phyloP scores from a whole-genome alignment of 2,888 invertebrate species.

The Cheilosia impressa region DNA sequence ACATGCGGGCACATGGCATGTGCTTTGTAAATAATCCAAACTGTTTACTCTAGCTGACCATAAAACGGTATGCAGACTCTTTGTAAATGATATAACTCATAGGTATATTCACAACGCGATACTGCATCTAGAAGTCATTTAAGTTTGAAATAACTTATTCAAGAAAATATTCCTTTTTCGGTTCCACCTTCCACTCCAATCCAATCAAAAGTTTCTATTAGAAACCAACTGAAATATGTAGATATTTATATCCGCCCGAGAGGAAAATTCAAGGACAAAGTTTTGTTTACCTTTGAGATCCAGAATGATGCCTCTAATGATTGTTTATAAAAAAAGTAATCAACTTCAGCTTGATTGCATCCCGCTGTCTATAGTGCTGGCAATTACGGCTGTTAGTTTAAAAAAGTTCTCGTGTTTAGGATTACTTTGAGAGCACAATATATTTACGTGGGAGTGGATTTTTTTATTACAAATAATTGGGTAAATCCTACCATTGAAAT shows the following conservation, averaged over 20 bases:
- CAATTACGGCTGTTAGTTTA: background rate
- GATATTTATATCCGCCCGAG: background rate
- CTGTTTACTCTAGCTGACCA: slow-evolving; percentile 1
- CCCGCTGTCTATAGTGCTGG: slow-evolving; percentile 27
- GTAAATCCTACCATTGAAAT: background rate
- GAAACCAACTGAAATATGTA: slow-evolving; percentile 21
- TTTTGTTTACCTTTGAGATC: slow-evolving; percentile 43
- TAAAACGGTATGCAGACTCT: too few species aligned
- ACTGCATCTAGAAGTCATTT: too few species aligned
- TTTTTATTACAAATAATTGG: slow-evolving; percentile 3
- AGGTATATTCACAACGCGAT: too few species aligned
- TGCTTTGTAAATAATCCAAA: slow-evolving; percentile 18
- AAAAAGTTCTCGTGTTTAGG: slow-evolving; percentile 46
- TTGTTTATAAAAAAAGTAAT: slow-evolving; percentile 35
- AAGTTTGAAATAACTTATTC: too few species aligned
- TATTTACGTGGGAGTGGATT: slow-evolving; percentile 2
- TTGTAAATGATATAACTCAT: too few species aligned
- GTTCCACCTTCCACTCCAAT: background rate
- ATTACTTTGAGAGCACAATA: slow-evolving; percentile 25
- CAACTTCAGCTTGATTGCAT: slow-evolving; percentile 44
- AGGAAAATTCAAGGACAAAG: slow-evolving; percentile 50
- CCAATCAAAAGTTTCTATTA: slow-evolving; percentile 48
- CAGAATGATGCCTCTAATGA: slow-evolving; percentile 51
- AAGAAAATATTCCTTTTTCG: too few species aligned
- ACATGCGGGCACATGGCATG: background rate